These are phyloP conservation scores for Saccostrea glomerata DNA, from an alignment of 1,140 invertebrate species.

Conservation along the genomic window DNA sequence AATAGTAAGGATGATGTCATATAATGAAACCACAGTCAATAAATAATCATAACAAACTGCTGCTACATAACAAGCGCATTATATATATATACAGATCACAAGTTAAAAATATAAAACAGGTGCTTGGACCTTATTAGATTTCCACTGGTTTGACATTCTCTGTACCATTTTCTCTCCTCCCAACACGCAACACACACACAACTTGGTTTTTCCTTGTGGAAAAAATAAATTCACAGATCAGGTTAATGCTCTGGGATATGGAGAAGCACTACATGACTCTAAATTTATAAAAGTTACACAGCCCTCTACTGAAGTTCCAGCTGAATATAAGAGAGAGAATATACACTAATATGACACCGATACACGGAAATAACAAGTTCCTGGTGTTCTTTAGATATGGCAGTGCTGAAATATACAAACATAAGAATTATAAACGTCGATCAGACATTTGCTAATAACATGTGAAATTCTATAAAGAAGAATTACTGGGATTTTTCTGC, in stretches of 20 bases:
- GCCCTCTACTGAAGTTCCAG: slow-evolving; percentile 80
- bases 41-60: slow-evolving; percentile 17
- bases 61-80: not conserved
- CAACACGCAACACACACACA: not conserved
- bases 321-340: slow-evolving; percentile 85
- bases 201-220: not conserved
- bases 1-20: not conserved
- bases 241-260: not conserved
- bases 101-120: slow-evolving; percentile 7
- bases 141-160: not conserved
- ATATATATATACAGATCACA: slow-evolving; percentile 22
- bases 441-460: too few relatives aligned
- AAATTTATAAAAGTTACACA: slow-evolving; percentile 75
- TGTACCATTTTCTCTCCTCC: not conserved
- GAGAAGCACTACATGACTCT: slow-evolving; percentile 60
- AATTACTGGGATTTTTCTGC: not conserved
- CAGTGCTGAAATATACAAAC: slow-evolving; percentile 85
- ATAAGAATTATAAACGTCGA: not conserved
- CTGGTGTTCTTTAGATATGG: slow-evolving; percentile 94
- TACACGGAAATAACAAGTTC: slow-evolving; percentile 91
- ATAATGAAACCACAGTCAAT: not conserved
- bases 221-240: not conserved
- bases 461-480: slow-evolving; percentile 26
- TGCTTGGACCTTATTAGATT: not conserved
- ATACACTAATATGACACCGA: slow-evolving; percentile 89